Conservation (phyloP, 1,140 invertebrate genomes). For the Dysdera silvatica region DNA sequence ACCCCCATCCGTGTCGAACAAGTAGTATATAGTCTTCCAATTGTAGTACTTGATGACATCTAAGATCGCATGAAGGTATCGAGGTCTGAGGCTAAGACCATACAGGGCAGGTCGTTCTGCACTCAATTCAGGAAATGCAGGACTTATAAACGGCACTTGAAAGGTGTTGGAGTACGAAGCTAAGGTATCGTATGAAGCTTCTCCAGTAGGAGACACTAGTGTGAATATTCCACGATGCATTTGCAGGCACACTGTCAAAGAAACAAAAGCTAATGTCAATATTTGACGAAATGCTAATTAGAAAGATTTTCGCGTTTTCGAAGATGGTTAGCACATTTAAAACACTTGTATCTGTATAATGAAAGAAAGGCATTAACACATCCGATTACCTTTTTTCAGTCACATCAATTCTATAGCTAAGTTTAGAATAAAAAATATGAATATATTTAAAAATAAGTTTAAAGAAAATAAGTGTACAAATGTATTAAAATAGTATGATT, state of each 20-base stretch:
- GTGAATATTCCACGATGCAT: conserved; percentile 84
- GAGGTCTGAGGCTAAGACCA: conserved; percentile 81
- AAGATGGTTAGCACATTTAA: no score
- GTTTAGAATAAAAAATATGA: no score
- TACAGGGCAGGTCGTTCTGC: conserved; percentile 68
- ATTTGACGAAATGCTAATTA: background rate
- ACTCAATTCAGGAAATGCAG: conserved; percentile 78
- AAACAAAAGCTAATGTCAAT: conserved; percentile 20
- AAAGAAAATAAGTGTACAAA: no score
- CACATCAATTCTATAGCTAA: no score
- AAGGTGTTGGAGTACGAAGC: conserved; percentile 94
- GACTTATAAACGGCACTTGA: conserved; percentile 90
- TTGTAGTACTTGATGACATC: conserved; percentile 84
- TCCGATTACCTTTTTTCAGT: no score
- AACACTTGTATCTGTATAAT: no score
- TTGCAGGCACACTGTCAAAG: conserved; percentile 78
- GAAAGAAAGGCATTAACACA: no score
- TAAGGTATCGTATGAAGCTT: conserved; percentile 84
- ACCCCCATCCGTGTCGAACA: conserved; percentile 93
- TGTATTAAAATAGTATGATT: no score
- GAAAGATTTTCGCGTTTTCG: no score
- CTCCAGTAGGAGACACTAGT: conserved; percentile 78
- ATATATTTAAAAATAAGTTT: no score
- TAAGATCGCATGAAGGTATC: conserved; percentile 86
- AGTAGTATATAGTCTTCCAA: conserved; percentile 86